A percentile compares a stretch with the other conserved stretches of the same genome.
Evolutionary conservation across 2,113 vertebrate genomes (phyloP).

Genomic region (Rynchops niger): DNA sequence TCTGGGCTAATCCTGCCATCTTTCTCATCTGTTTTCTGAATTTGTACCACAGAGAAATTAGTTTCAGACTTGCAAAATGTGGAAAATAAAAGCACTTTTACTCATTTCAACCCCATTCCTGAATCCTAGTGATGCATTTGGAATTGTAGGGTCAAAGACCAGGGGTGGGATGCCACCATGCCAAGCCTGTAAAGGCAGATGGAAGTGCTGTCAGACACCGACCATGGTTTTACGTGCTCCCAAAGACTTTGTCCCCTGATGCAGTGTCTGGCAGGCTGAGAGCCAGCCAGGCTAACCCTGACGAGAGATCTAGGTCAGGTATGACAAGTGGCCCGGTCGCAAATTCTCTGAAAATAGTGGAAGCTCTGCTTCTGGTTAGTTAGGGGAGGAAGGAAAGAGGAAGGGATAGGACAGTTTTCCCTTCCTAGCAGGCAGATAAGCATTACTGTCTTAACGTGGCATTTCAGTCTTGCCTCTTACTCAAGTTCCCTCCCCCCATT

Average conservation of each 20-base stretch:
- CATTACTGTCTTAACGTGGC: neutral
- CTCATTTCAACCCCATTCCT: neutral
- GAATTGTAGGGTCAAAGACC: neutral
- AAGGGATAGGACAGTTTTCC: neutral
- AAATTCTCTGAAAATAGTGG: neutral
- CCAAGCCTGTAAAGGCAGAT: accelerated
- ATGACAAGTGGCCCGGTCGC: neutral
- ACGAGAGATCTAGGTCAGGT: accelerated
- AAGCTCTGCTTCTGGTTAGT: neutral
- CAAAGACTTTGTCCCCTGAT: neutral
- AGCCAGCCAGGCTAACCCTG: no score
- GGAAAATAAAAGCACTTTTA: neutral
- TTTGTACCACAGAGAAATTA: neutral
- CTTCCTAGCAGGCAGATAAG: neutral
- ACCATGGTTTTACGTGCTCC: neutral
- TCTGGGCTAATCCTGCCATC: neutral
- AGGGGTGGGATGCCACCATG: accelerated
- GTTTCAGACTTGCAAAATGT: neutral
- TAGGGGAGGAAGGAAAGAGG: neutral
- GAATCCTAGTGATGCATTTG: neutral
- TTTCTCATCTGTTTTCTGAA: neutral
- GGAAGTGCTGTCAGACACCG: neutral
- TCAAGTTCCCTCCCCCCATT: neutral
- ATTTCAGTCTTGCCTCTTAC: constrained; percentile 60
- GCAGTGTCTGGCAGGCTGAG: accelerated